Evolutionary conservation across 2,888 invertebrate genomes (phyloP).

Genomic region (Dryocosmus kuriphilus): DNA sequence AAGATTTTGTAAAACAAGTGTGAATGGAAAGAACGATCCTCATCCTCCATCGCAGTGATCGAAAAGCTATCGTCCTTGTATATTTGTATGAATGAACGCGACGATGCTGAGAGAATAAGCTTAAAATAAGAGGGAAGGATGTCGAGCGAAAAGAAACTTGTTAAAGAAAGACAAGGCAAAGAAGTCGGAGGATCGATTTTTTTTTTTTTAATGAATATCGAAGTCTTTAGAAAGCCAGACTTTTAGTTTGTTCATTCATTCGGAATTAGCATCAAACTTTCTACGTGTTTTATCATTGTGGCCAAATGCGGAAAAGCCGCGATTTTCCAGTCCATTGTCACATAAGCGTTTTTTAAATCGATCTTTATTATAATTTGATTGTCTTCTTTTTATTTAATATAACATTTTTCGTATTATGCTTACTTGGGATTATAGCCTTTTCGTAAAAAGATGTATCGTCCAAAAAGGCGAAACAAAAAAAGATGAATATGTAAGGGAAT

Average conservation of each 20-base stretch:
- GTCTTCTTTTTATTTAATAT: neutral
- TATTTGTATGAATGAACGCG: conserved; percentile 51
- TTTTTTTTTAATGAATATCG: conserved; percentile 18
- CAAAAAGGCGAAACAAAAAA: neutral
- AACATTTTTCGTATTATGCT: conserved; percentile 24
- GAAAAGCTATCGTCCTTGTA: conserved; percentile 43
- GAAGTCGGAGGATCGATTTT: conserved; percentile 39
- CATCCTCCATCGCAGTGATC: conserved; percentile 8
- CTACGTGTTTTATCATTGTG: conserved; percentile 32
- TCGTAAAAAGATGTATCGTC: conserved; percentile 8
- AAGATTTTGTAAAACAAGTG: conserved; percentile 27
- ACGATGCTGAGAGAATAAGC: conserved; percentile 47
- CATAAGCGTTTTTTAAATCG: conserved; percentile 37
- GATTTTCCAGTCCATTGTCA: conserved; percentile 38
- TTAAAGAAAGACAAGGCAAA: conserved; percentile 43
- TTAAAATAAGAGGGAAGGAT: conserved; percentile 39
- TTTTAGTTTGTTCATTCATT: neutral
- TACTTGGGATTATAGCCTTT: conserved; percentile 36
- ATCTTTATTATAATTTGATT: conserved; percentile 34
- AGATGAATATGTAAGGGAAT: conserved; percentile 41
- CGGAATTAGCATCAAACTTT: neutral
- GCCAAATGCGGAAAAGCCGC: neutral
- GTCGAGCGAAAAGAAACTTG: conserved; percentile 33
- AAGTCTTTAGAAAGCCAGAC: neutral
- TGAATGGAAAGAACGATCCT: conserved; percentile 24